A percentile compares a stretch with the other conserved stretches of the same genome.
phyloP scores from a whole-genome alignment of 2,113 vertebrate species.

The Anthoscopus minutus region DNA sequence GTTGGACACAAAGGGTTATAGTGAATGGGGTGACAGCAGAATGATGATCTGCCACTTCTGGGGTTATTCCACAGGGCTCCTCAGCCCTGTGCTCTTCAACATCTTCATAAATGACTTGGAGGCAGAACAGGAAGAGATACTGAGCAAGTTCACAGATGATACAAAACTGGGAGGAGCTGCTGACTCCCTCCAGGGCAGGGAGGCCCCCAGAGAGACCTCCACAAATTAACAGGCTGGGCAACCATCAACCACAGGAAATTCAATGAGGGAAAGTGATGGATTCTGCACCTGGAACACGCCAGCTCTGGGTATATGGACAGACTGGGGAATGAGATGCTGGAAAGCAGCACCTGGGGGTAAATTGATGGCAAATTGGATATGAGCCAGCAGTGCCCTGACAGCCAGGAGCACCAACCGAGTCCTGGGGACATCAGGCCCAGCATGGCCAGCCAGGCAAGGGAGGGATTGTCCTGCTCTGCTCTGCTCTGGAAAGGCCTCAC shows the following conservation, averaged over 20 bases:
- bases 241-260: not conserved
- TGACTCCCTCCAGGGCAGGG: not conserved
- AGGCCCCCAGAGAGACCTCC: not conserved
- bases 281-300: fast-evolving
- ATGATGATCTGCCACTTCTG: not conserved
- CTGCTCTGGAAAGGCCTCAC: not conserved
- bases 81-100: not conserved
- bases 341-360: not conserved
- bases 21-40: not conserved
- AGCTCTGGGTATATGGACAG: fast-evolving
- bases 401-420: not conserved
- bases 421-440: not conserved
- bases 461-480: not conserved
- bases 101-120: not conserved
- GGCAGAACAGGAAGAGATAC: not conserved
- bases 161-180: not conserved
- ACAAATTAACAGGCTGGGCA: not conserved
- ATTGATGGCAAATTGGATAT: fast-evolving
- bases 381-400: not conserved
- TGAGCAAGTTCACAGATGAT: not conserved
- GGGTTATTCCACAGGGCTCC: no score
- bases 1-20: not conserved
- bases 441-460: not conserved
- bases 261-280: fast-evolving
- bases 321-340: not conserved